phyloP scores from a whole-genome alignment of 2,113 vertebrate genomes.

The Microcebus murinus region DNA sequence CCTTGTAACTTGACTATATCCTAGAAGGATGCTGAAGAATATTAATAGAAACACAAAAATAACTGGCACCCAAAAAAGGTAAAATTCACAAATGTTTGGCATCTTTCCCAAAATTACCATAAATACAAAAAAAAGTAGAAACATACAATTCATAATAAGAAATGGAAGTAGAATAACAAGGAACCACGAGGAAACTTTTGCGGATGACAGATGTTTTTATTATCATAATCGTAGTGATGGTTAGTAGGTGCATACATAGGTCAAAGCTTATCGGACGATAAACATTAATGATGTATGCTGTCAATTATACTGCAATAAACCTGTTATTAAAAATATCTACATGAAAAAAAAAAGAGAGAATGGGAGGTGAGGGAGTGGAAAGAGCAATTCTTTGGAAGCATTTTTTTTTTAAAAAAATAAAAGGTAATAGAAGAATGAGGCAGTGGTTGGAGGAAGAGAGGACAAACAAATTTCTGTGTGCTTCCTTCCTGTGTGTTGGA shows the following conservation, averaged over 20 bases:
- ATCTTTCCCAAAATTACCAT: background rate
- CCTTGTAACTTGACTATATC: background rate
- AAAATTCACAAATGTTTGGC: background rate
- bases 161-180: background rate
- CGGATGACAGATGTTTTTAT: background rate
- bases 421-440: background rate
- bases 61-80: background rate
- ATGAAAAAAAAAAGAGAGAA: background rate
- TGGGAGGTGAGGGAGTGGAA: background rate
- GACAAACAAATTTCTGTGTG: background rate
- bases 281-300: background rate
- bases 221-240: background rate
- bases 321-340: background rate
- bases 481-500: background rate
- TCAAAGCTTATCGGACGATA: background rate
- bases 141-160: background rate
- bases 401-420: background rate
- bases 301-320: background rate
- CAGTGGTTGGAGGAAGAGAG: background rate
- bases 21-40: background rate
- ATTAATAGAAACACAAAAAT: background rate
- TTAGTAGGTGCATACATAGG: background rate
- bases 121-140: background rate
- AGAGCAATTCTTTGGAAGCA: background rate
- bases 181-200: background rate